Percentiles rank a stretch among this genome's conserved stretches.
Evolutionary conservation across 2,797 vertebrate species (phyloP).

Genomic region (Botia almorhae): DNA sequence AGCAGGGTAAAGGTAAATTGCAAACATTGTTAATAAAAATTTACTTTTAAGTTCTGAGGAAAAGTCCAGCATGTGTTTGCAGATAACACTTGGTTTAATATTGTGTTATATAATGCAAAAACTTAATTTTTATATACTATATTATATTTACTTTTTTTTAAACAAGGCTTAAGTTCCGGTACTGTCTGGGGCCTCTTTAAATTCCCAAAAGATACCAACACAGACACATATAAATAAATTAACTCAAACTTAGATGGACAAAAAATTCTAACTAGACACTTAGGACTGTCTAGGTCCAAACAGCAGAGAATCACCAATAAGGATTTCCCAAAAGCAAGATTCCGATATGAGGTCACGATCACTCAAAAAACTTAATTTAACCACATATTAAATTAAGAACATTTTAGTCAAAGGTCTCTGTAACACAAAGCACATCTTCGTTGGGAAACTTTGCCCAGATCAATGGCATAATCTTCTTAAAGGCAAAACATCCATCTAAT

Average conservation of each 20-base stretch:
- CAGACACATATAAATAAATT: constrained; percentile 2
- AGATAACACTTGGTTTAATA: not conserved
- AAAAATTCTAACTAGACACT: constrained; percentile 2
- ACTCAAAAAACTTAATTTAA: constrained; percentile 34
- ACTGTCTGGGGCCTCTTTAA: not conserved
- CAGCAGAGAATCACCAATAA: constrained; percentile 12
- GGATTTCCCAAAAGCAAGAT: constrained; percentile 40
- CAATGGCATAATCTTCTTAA: constrained; percentile 44
- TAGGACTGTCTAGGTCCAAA: constrained; percentile 16
- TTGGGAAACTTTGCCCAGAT: constrained; percentile 46
- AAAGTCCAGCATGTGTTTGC: not conserved
- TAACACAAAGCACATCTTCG: constrained; percentile 39
- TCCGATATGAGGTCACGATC: constrained; percentile 24
- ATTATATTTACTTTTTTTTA: too few species aligned
- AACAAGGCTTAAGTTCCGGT: not conserved
- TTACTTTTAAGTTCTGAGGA: too few species aligned
- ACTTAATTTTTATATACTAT: not conserved
- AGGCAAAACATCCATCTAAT: constrained; percentile 43
- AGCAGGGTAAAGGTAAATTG: not conserved
- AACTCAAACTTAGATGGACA: constrained; percentile 1
- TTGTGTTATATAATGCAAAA: not conserved
- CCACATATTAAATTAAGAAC: constrained; percentile 46
- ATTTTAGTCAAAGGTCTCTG: constrained; percentile 43
- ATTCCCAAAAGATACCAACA: not conserved
- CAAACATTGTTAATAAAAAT: not conserved